These are phyloP conservation scores for Bufo bufo DNA, from an alignment of 2,113 vertebrate species.

Conservation along the genomic window DNA sequence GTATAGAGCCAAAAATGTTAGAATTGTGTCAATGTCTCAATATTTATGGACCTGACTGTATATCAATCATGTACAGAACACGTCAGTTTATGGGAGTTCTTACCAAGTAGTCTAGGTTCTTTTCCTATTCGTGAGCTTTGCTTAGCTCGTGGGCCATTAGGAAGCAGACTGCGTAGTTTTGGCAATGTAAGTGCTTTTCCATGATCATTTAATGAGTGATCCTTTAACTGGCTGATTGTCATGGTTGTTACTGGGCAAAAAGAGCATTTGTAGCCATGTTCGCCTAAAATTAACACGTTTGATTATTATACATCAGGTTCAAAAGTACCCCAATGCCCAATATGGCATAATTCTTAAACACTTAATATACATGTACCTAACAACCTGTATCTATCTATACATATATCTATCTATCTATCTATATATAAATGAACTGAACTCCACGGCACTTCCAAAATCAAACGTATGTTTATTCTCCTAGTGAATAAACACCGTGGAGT, in stretches of 20 bases:
- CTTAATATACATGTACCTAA: neutral
- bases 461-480: too few relatives aligned
- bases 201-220: conserved; percentile 92
- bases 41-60: too few relatives aligned
- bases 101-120: conserved; percentile 76
- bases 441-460: too few relatives aligned
- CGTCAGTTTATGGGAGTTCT: conserved; percentile 49
- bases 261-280: conserved; percentile 95
- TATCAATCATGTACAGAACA: too few relatives aligned
- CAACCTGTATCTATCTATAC: neutral
- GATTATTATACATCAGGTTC: neutral
- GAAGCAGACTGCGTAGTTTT: conserved; percentile 84
- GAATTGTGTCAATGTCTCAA: too few relatives aligned
- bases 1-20: too few relatives aligned
- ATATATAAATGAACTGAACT: too few relatives aligned
- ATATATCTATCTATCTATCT: too few relatives aligned
- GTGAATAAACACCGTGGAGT: too few relatives aligned
- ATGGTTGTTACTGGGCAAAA: conserved; percentile 93
- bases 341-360: neutral
- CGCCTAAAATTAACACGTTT: conserved; percentile 76
- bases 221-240: conserved; percentile 97
- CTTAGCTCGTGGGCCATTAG: conserved; percentile 80
- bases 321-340: neutral
- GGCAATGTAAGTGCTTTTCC: conserved; percentile 91
- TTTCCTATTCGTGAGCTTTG: conserved; percentile 73